Percentiles rank a stretch among this genome's conserved stretches.
phyloP scores from a whole-genome alignment of 2,113 vertebrate species.

The Melanerpes formicivorus region DNA sequence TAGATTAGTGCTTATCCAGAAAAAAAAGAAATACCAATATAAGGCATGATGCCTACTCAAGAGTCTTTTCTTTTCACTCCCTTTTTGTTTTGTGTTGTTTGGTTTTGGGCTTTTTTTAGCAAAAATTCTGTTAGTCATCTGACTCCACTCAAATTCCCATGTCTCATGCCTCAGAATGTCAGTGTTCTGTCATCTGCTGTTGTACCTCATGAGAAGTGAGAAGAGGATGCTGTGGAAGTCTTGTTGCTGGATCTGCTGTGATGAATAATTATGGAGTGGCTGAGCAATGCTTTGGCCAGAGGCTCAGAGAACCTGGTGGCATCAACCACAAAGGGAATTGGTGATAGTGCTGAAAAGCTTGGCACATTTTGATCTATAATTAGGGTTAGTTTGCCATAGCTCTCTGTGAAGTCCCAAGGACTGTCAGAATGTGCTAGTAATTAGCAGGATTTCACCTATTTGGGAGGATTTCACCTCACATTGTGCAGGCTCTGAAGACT shows the following conservation, averaged over 20 bases:
- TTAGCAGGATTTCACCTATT: conserved; percentile 23
- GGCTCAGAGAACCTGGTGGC: not conserved
- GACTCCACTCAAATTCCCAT: not conserved
- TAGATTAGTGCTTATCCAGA: not conserved
- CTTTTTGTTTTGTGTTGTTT: no score
- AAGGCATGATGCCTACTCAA: not conserved
- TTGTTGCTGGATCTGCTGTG: not conserved
- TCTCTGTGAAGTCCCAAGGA: not conserved
- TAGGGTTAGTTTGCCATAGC: not conserved
- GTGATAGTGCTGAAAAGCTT: not conserved
- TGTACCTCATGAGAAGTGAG: conserved; percentile 13
- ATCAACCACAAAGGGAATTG: not conserved
- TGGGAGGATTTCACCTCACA: not conserved
- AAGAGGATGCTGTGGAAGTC: not conserved
- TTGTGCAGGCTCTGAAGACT: not conserved
- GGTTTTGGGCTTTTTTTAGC: not conserved
- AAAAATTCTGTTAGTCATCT: not conserved
- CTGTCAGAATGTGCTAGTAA: not conserved
- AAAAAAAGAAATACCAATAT: not conserved
- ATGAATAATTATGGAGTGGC: not conserved
- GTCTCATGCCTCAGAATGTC: not conserved
- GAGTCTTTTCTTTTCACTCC: not conserved
- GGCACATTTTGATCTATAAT: not conserved
- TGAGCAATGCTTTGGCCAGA: not conserved
- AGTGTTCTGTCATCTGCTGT: not conserved